These are phyloP conservation scores for Pseudomyrmex concolor DNA, from an alignment of 1,140 invertebrate genomes.

Conservation along the genomic window DNA sequence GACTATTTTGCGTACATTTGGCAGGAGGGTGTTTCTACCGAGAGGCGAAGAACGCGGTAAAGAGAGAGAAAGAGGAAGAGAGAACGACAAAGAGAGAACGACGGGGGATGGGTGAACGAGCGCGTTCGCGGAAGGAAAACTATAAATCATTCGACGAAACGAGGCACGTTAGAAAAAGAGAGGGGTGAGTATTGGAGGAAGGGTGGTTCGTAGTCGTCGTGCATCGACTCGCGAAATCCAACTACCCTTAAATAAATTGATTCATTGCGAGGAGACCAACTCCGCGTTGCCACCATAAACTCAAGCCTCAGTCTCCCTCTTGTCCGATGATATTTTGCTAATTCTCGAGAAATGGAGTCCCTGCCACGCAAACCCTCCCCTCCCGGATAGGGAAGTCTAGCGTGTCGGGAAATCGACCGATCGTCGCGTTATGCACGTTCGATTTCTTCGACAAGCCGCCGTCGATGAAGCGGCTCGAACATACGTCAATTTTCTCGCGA, in stretches of 20 bases:
- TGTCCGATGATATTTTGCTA: slow-evolving; percentile 81
- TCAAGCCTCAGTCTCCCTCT: slow-evolving; percentile 21
- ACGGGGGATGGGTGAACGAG: slow-evolving; percentile 58
- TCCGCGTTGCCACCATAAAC: slow-evolving; percentile 68
- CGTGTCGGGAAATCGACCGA: not conserved
- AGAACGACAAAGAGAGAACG: slow-evolving; percentile 13
- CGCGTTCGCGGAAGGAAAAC: slow-evolving; percentile 78
- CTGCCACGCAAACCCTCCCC: slow-evolving; percentile 21
- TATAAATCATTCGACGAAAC: slow-evolving; percentile 83
- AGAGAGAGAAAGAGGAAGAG: slow-evolving; percentile 41
- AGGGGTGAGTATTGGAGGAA: slow-evolving; percentile 61
- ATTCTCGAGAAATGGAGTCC: slow-evolving; percentile 78
- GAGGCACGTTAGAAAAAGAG: slow-evolving; percentile 64
- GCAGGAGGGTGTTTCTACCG: slow-evolving; percentile 43
- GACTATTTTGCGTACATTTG: slow-evolving; percentile 80
- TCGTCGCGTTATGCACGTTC: not conserved
- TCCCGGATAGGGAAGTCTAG: not conserved
- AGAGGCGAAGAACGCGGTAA: slow-evolving; percentile 37
- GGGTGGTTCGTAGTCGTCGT: slow-evolving; percentile 77
- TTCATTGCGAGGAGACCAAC: slow-evolving; percentile 80
- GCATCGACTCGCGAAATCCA: slow-evolving; percentile 85
- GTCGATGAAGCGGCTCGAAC: not conserved
- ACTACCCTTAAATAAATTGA: slow-evolving; percentile 86
- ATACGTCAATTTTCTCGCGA: not conserved
- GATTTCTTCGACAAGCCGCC: not conserved